A percentile compares a stretch with the other conserved stretches of the same genome.
phyloP scores from a whole-genome alignment of 2,888 invertebrate genomes.

The Eupithecia vulgata region DNA sequence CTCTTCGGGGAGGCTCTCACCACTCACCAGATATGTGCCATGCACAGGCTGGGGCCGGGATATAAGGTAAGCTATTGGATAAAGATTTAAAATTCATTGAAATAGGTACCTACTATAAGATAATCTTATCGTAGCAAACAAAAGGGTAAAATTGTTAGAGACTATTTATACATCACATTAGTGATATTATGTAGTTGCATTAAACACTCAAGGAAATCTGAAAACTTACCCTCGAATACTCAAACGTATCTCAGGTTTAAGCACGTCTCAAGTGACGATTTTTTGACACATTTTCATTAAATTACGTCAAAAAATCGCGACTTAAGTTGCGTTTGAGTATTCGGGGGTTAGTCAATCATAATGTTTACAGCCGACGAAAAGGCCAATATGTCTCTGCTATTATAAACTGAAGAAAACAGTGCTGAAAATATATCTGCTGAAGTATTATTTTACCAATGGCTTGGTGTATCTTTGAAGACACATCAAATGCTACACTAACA shows the following conservation, averaged over 20 bases:
- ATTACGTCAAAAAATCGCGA: too few relatives aligned
- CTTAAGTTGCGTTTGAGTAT: too few relatives aligned
- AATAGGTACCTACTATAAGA: neutral
- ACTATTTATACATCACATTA: neutral
- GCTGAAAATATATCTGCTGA: neutral
- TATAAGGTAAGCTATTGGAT: slow-evolving; percentile 90
- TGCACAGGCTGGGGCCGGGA: slow-evolving; percentile 98
- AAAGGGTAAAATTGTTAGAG: neutral
- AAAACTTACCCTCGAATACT: too few relatives aligned
- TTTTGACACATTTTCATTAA: too few relatives aligned
- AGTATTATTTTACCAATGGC: neutral
- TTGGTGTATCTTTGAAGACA: neutral
- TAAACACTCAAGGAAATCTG: neutral
- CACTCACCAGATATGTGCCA: slow-evolving; percentile 98
- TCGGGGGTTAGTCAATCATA: too few relatives aligned
- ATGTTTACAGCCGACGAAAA: neutral
- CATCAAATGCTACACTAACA: slow-evolving; percentile 27
- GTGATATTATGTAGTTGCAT: neutral
- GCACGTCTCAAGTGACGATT: too few relatives aligned
- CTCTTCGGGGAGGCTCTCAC: slow-evolving; percentile 98
- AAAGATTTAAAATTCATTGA: slow-evolving; percentile 5
- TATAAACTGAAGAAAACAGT: neutral
- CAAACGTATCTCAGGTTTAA: too few relatives aligned
- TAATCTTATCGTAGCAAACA: neutral
- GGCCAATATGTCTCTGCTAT: neutral